Conservation (phyloP, 2,797 vertebrate species). For the Catamblyrhynchus diadema region DNA sequence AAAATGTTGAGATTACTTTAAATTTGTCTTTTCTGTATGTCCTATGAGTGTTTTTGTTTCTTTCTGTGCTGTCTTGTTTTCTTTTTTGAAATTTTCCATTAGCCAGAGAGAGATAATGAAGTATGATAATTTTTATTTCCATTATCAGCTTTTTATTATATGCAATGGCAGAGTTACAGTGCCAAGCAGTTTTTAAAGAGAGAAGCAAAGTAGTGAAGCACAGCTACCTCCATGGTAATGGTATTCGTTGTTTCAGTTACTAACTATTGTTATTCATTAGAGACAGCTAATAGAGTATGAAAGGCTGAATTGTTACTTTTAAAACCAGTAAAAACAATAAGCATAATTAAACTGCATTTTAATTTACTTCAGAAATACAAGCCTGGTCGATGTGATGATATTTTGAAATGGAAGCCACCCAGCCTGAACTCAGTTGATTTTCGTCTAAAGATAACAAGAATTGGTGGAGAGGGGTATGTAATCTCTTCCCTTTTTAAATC, state of each 20-base stretch:
- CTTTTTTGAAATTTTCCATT: background rate
- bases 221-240: constrained; percentile 2
- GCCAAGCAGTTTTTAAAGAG: background rate
- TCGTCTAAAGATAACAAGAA: constrained; percentile 96
- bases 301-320: constrained; percentile 48
- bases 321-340: constrained; percentile 39
- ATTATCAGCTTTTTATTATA: background rate
- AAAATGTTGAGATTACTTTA: background rate
- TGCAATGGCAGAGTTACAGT: background rate
- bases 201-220: constrained; percentile 9
- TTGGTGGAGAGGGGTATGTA: constrained; percentile 97
- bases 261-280: constrained; percentile 33
- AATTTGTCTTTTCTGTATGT: background rate
- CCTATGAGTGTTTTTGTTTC: background rate
- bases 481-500: constrained; percentile 36
- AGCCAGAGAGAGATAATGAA: background rate
- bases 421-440: constrained; percentile 99
- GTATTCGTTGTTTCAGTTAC: constrained; percentile 25
- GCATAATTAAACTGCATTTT: constrained; percentile 65
- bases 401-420: constrained; percentile 99
- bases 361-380: constrained; percentile 89
- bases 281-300: constrained; percentile 34
- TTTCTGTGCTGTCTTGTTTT: background rate
- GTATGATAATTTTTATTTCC: constrained; percentile 23
- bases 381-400: constrained; percentile 93